These are phyloP conservation scores for Hydriomena furcata DNA, from an alignment of 2,888 invertebrate genomes.

Conservation along the genomic window DNA sequence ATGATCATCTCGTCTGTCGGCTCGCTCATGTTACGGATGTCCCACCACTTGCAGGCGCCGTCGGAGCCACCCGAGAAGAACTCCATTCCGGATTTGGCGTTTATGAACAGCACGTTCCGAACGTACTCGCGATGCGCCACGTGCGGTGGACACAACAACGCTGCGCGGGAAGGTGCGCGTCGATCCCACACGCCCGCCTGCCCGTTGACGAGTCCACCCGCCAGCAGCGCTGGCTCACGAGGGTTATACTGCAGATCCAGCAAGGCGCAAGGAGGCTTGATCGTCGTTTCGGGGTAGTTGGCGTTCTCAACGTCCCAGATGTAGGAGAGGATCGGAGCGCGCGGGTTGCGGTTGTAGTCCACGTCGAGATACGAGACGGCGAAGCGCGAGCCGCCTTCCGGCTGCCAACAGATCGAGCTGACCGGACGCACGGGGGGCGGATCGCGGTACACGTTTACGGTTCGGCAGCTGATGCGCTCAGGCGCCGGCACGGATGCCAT, in stretches of 20 bases:
- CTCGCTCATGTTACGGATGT: slow-evolving; percentile 85
- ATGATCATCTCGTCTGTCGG: slow-evolving; percentile 86
- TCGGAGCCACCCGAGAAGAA: slow-evolving; percentile 96
- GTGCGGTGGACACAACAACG: slow-evolving; percentile 89
- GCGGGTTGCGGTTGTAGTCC: slow-evolving; percentile 85
- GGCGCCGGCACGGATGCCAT: slow-evolving; percentile 85
- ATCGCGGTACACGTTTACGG: slow-evolving; percentile 93
- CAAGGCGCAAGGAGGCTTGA: slow-evolving; percentile 88
- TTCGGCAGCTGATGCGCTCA: slow-evolving; percentile 87
- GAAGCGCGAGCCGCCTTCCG: slow-evolving; percentile 91
- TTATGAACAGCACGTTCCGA: slow-evolving; percentile 92
- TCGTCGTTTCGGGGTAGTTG: slow-evolving; percentile 87
- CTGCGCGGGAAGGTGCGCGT: slow-evolving; percentile 87
- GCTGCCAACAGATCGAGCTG: slow-evolving; percentile 92
- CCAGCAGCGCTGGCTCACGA: slow-evolving; percentile 87
- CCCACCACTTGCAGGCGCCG: slow-evolving; percentile 94
- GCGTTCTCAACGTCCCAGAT: slow-evolving; percentile 97
- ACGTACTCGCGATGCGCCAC: slow-evolving; percentile 94
- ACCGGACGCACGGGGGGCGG: slow-evolving; percentile 85
- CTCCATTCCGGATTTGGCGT: slow-evolving; percentile 95
- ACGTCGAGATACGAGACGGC: slow-evolving; percentile 92
- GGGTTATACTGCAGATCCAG: slow-evolving; percentile 93
- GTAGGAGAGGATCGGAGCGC: slow-evolving; percentile 71
- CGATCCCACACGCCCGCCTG: slow-evolving; percentile 90
- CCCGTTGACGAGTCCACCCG: slow-evolving; percentile 87